These are phyloP conservation scores for Xiphorhynchus elegans DNA, from an alignment of 2,113 vertebrate species.

Conservation along the genomic window DNA sequence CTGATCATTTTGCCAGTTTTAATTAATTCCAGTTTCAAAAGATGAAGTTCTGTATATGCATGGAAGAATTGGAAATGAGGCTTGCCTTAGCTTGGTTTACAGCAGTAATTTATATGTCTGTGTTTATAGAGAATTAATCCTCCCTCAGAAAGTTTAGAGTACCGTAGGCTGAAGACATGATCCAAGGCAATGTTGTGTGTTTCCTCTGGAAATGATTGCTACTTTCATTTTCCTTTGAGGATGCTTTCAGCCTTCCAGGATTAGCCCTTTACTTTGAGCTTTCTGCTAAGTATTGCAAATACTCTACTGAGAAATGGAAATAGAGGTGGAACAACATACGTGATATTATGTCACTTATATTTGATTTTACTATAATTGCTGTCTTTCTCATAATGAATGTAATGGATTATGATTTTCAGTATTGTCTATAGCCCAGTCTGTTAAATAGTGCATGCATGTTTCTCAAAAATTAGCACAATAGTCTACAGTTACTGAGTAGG, in stretches of 20 bases:
- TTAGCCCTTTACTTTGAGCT: background rate
- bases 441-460: background rate
- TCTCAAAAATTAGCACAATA: background rate
- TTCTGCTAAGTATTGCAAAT: background rate
- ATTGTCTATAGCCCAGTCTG: background rate
- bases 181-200: background rate
- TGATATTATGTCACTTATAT: background rate
- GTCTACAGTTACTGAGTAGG: background rate
- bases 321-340: background rate
- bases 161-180: background rate
- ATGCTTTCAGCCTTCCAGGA: background rate
- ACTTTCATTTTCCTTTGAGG: background rate
- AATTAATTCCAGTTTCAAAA: background rate
- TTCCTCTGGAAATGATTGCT: background rate
- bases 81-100: background rate
- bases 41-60: background rate
- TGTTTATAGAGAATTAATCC: background rate
- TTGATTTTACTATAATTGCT: background rate
- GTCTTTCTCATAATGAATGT: background rate
- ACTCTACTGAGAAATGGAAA: background rate
- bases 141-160: background rate
- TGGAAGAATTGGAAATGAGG: background rate
- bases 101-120: background rate
- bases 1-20: background rate
- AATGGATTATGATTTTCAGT: background rate